Evolutionary conservation across 2,888 invertebrate genomes (phyloP).

Genomic region (Magallana nippona): DNA sequence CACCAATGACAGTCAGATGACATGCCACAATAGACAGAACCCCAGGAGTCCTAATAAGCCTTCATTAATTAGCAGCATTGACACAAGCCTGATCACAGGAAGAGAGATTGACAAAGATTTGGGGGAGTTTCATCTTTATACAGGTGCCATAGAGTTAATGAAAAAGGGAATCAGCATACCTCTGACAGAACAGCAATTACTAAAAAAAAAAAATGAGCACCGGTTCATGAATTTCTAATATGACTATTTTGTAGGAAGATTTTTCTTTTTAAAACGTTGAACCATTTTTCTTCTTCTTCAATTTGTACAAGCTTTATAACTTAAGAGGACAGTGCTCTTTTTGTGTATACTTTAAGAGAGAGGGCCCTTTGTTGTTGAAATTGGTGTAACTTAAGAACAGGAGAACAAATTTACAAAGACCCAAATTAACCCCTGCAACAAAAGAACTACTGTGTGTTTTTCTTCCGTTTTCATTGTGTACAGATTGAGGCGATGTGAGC

Average conservation of each 20-base stretch:
- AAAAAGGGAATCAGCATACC: background rate
- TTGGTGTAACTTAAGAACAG: background rate
- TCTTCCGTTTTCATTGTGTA: slow-evolving; percentile 15
- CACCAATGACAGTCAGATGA: background rate
- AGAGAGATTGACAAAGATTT: background rate
- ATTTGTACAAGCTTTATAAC: no score
- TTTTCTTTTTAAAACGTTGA: no score
- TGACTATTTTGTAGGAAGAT: no score
- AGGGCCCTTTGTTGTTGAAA: background rate
- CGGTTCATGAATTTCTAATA: no score
- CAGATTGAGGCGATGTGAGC: background rate
- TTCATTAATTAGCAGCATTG: slow-evolving; percentile 19
- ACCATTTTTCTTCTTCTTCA: no score
- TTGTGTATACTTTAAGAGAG: background rate
- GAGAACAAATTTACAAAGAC: slow-evolving; percentile 8
- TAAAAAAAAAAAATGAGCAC: no score
- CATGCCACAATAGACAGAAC: background rate
- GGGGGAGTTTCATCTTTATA: background rate
- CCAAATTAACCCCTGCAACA: slow-evolving; percentile 6
- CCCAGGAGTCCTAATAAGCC: slow-evolving; percentile 3
- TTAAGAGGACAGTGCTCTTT: background rate
- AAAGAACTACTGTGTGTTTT: background rate
- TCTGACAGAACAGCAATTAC: no score
- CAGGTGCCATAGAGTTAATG: slow-evolving; percentile 24
- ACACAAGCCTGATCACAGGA: background rate